Evolutionary conservation across 2,797 vertebrate species (phyloP), one percentile per base, ranked within the genome.

Genomic region (Salarias fasciatus): DNA sequence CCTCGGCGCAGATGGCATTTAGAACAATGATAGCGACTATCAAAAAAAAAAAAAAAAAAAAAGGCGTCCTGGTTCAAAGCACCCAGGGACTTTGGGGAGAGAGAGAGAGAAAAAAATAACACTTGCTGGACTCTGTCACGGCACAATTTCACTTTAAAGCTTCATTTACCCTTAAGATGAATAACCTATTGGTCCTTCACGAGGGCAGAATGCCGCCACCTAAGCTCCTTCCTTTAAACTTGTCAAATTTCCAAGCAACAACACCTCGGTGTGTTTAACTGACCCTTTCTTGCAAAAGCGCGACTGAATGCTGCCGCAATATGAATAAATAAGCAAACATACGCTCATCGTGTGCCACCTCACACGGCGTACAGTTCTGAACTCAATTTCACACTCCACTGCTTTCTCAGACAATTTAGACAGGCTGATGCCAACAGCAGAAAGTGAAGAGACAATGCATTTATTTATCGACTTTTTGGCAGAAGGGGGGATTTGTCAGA

Each of bases 361-460:
- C 80, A 46, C 85, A 63, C 76, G 14, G 81, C 86, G 69, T 89
- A 87, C 87, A 83, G 88, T 91, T 88, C 86, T 91, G 89, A 91
- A 93, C 90, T 92, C 91, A 94, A 93, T 94, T 94, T 94, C 93
- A 93, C 90, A 87, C 92, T 87, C 85, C 77, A 77, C 82, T 89
- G 91, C 88, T 72, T 91, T 86, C 88, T 86, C 82, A 91, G 91
- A 92, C 92, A 91, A 90, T 92, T 91, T 91, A 90, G 91, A 93
- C 91, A 93, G 90, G 89, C 91, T 85, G 89, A 91, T 88, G 90
- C 89, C 92, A 90, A 87, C 86, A 89, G 91, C 90, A 90, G 84
- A 91, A 89, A 89, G 86, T 89, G 87, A 88, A 89, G 86, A 92
- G 90, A 93, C 90, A 90, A 90, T 88, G 87, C 86, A 87, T 89